Conservation (phyloP, 2,888 invertebrate genomes). For the Hofmannophila pseudospretella region DNA sequence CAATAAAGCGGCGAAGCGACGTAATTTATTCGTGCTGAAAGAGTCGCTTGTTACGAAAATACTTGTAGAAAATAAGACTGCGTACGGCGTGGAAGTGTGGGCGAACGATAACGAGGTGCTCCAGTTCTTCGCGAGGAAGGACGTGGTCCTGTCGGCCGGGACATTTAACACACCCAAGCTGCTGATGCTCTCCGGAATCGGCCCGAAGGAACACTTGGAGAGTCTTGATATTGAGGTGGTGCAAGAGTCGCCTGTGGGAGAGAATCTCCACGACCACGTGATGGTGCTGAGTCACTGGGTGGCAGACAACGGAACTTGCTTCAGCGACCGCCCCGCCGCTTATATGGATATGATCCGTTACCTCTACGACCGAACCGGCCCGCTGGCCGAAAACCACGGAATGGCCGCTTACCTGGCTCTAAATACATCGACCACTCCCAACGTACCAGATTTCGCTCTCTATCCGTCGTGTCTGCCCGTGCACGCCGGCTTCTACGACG, state of each 20-base stretch:
- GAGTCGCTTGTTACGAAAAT: conserved; percentile 43
- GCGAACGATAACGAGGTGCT: conserved; percentile 24
- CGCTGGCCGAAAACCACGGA: conserved; percentile 36
- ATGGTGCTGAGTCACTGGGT: conserved; percentile 48
- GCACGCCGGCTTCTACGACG: conserved; percentile 24
- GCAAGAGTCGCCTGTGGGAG: conserved; percentile 51
- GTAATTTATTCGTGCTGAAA: conserved; percentile 44
- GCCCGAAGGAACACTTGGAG: conserved; percentile 41
- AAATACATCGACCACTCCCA: conserved; percentile 17
- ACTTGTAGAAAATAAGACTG: conserved; percentile 35
- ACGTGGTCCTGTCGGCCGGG: conserved; percentile 55
- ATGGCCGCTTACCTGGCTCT: conserved; percentile 46
- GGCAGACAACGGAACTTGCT: conserved; percentile 47
- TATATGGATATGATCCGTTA: conserved; percentile 47
- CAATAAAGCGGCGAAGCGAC: conserved; percentile 28
- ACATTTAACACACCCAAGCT: conserved; percentile 58
- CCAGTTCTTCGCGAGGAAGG: conserved; percentile 37
- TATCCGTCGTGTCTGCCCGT: conserved; percentile 48
- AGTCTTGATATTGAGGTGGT: conserved; percentile 34
- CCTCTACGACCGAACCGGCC: conserved; percentile 43
- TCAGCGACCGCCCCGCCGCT: conserved; percentile 15
- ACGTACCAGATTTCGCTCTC: conserved; percentile 51
- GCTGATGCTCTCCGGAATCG: conserved; percentile 54
- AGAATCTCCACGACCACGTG: conserved; percentile 55
- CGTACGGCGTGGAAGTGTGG: conserved; percentile 38